A percentile compares a stretch with the other conserved stretches of the same genome.
phyloP scores from a whole-genome alignment of 2,888 invertebrate genomes.

The Drosophila suboccidentalis region DNA sequence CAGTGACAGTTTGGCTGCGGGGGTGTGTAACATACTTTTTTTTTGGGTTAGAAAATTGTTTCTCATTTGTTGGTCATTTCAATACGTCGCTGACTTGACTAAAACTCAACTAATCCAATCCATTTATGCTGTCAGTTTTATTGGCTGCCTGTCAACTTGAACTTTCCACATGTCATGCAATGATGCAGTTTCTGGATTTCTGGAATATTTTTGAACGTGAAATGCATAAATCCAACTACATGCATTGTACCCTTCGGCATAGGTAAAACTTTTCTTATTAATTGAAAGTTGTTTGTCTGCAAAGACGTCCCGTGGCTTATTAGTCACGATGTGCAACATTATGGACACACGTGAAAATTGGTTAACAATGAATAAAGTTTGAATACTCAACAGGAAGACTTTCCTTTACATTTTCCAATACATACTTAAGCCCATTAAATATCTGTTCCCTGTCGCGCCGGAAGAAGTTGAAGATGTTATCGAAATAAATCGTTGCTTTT shows the following conservation, averaged over 20 bases:
- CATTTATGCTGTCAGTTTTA: conserved; percentile 84
- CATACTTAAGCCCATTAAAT: conserved; percentile 47
- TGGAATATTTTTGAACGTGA: conserved; percentile 53
- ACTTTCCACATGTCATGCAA: conserved; percentile 79
- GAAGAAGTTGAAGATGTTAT: conserved; percentile 67
- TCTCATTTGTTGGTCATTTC: conserved; percentile 47
- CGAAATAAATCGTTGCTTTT: conserved; percentile 42
- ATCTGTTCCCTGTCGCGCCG: conserved; percentile 49
- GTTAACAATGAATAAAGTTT: conserved; percentile 38
- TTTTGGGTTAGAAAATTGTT: conserved; percentile 19
- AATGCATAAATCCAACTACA: conserved; percentile 64
- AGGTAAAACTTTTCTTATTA: conserved; percentile 61
- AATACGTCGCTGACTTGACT: conserved; percentile 82
- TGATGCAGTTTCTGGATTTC: conserved; percentile 65
- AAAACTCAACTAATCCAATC: conserved; percentile 83
- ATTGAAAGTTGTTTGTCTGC: conserved; percentile 71
- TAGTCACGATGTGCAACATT: conserved; percentile 82
- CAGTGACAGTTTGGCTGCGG: conserved; percentile 39
- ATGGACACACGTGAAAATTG: conserved; percentile 64
- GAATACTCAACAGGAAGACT: conserved; percentile 4
- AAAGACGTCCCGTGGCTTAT: conserved; percentile 83
- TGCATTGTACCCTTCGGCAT: conserved; percentile 14
- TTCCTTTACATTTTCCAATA: conserved; percentile 15
- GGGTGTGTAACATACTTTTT: conserved; percentile 24
- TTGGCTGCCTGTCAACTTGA: conserved; percentile 76